Base-by-base conservation (phyloP, 2,888 invertebrate species). In the Apantesis nais region DNA sequence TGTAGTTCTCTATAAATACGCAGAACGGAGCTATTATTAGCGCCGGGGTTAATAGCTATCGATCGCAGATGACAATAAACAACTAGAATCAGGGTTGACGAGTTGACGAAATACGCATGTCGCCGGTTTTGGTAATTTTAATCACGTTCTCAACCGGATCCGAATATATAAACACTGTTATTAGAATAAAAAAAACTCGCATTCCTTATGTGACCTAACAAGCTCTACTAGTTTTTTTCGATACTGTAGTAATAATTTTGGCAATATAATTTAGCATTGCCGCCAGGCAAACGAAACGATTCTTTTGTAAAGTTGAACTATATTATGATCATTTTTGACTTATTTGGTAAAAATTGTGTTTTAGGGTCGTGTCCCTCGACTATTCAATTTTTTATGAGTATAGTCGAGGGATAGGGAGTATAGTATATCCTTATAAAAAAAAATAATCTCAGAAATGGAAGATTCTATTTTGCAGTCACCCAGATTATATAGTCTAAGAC, bases 171-270 rank as follows among this genome's bases (percentile, higher is more conserved):
- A 83, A 78, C 78, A 82, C 78, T 82, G 73, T 70, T 76, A 74
- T 62, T 78, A 77, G 68, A 63, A 73, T 76, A 80, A 79, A 82
- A 70, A 82, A 84, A 86, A 83, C 84, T 85, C 83, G 83, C 89
- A 90, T 90, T 91, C 90, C 88, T 84, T 74, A 78, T 76, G 82
- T 86, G 82, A 85, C 80, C 81, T 79, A 88, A 93, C 93, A 84
- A 85, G 92, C 85, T 89, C 72, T 84, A 88, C 92, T 83, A 89
- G 92, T 93, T 93, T 93, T 73, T 91, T 90, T 85, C 83, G 82
- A 72, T 67, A 78, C 68, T 69, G 73, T 70, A 71, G 70, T 34
- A 58, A 82, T 75, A 81, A 79, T 80, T 80, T 52, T 44, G 83
- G 74, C 67, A 66, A 72, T 73, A 66, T 67, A 72, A 72, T 71